Percentiles rank a stretch among this genome's conserved stretches.
phyloP scores from a whole-genome alignment of 1,140 invertebrate genomes.

The Drosophila sproati region DNA sequence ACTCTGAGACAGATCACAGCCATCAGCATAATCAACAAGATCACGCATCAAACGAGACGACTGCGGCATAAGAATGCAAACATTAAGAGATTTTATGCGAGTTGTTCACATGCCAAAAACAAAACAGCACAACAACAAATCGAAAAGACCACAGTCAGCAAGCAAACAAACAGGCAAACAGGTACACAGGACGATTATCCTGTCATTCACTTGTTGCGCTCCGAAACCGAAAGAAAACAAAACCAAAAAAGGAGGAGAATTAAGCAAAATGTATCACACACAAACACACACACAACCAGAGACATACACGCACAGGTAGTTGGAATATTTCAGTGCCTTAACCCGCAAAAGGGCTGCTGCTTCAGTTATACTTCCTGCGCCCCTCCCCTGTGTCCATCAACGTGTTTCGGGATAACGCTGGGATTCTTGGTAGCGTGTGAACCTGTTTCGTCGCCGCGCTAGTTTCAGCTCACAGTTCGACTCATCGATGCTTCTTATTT shows the following conservation, averaged over 20 bases:
- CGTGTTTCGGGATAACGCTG: conserved; percentile 27
- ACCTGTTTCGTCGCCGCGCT: conserved; percentile 63
- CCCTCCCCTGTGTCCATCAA: conserved; percentile 10
- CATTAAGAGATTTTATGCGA: conserved; percentile 82
- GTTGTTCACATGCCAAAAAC: conserved; percentile 79
- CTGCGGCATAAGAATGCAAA: conserved; percentile 81
- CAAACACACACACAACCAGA: conserved; percentile 7
- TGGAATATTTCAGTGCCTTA: conserved; percentile 36
- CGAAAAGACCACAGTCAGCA: conserved; percentile 39
- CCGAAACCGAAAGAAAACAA: conserved; percentile 11
- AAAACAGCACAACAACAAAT: background rate
- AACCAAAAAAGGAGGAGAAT: conserved; percentile 12
- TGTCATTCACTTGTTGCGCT: conserved; percentile 83
- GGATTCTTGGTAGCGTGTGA: conserved; percentile 71
- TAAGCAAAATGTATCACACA: conserved; percentile 43
- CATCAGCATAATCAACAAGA: conserved; percentile 82
- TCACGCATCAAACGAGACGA: conserved; percentile 82
- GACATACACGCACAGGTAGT: conserved; percentile 55
- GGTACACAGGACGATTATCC: conserved; percentile 84
- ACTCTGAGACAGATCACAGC: conserved; percentile 45
- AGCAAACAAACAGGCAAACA: conserved; percentile 61
- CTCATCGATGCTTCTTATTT: conserved; percentile 24
- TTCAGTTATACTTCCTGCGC: conserved; percentile 68
- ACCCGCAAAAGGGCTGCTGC: conserved; percentile 49
- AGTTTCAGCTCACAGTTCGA: conserved; percentile 11